These are phyloP conservation scores for Ictalurus punctatus DNA, from an alignment of 2,113 vertebrate genomes.

Conservation along the genomic window DNA sequence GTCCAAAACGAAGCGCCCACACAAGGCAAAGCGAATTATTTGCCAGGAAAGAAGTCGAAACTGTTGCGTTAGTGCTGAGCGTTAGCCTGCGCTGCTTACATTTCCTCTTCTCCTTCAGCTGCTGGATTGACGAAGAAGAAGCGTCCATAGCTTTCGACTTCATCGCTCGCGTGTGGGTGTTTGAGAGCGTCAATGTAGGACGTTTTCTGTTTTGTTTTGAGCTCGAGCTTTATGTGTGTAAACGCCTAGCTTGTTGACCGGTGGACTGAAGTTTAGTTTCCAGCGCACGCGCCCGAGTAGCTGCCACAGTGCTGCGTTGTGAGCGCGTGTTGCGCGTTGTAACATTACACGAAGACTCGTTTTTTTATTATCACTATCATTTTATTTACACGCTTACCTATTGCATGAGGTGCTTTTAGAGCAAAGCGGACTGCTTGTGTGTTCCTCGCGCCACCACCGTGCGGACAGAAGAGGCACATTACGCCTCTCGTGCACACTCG, in stretches of 20 bases:
- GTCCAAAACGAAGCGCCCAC: not conserved
- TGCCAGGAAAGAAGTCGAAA: conserved; percentile 35
- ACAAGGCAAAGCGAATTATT: conserved; percentile 1
- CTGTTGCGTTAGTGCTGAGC: conserved; percentile 41
- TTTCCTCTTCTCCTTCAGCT: conserved; percentile 43
- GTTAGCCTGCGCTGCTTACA: conserved; percentile 36
- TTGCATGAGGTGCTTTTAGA: conserved; percentile 15
- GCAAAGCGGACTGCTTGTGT: not conserved
- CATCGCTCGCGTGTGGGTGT: no score
- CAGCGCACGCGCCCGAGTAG: conserved; percentile 2
- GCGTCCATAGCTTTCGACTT: not conserved
- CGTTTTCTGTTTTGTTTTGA: not conserved
- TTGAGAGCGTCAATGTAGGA: not conserved
- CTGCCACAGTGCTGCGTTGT: not conserved
- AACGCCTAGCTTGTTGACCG: conserved; percentile 34
- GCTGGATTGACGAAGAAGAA: not conserved
- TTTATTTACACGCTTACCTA: not conserved
- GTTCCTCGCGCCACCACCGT: not conserved
- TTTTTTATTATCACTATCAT: not conserved
- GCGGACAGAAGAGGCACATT: not conserved
- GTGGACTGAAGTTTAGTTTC: conserved; percentile 24
- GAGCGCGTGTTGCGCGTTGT: not conserved
- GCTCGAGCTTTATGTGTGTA: not conserved
- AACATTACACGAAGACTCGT: not conserved
- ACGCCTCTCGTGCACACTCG: not conserved